Evolutionary conservation across 2,113 vertebrate species (phyloP).

Genomic region (Oryzias melastigma): DNA sequence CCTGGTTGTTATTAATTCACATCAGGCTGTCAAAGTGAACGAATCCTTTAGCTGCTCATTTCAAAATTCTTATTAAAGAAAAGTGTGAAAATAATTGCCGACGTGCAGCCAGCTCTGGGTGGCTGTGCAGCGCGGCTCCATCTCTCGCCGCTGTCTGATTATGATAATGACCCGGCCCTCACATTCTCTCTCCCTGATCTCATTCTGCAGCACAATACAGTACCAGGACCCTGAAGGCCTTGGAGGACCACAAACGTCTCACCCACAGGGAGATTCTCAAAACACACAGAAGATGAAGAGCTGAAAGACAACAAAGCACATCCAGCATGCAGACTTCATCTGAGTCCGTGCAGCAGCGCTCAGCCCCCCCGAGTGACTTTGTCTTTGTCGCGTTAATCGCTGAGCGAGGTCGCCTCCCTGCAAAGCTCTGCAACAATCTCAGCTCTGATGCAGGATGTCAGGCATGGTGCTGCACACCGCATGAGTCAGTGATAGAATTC

Average conservation of each 20-base stretch:
- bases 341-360: conserved; percentile 24
- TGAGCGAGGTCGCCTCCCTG: conserved; percentile 34
- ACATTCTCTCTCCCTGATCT: conserved; percentile 48
- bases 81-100: conserved; percentile 17
- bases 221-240: conserved; percentile 19
- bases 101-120: background rate
- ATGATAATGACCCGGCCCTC: conserved; percentile 40
- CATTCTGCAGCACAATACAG: conserved; percentile 33
- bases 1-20: no score
- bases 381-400: conserved; percentile 39
- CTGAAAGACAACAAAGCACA: conserved; percentile 28
- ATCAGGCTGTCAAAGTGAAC: no score
- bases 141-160: conserved; percentile 18
- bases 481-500: conserved; percentile 21
- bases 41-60: conserved; percentile 2
- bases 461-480: background rate
- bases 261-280: conserved; percentile 12
- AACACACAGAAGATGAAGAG: conserved; percentile 16
- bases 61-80: conserved; percentile 5
- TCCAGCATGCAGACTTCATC: conserved; percentile 22
- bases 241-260: conserved; percentile 23
- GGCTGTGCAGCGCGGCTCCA: conserved; percentile 6
- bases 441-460: conserved; percentile 28
- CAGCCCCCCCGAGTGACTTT: conserved; percentile 28
- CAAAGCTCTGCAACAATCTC: conserved; percentile 35